Conservation (phyloP, 2,797 vertebrate species). For the Propithecus deckenii region DNA sequence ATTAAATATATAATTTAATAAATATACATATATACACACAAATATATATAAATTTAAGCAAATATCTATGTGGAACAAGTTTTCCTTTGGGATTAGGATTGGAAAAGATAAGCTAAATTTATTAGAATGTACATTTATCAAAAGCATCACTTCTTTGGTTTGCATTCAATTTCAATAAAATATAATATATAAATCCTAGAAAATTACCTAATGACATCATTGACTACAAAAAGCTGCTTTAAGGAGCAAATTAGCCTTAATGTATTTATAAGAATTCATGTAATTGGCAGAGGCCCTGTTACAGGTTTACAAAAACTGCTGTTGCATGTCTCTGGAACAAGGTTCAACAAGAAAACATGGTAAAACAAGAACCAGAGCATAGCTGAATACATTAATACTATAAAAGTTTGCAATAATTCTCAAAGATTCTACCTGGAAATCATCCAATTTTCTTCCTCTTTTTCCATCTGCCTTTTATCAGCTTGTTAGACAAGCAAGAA, state of each 20-base stretch:
- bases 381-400: background rate
- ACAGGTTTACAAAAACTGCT: background rate
- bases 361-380: background rate
- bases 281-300: background rate
- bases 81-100: background rate
- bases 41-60: background rate
- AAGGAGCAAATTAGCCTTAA: background rate
- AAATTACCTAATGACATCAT: background rate
- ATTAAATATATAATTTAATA: background rate
- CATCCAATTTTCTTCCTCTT: background rate
- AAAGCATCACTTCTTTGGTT: background rate
- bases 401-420: background rate
- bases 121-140: background rate
- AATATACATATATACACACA: background rate
- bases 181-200: background rate
- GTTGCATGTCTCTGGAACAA: background rate
- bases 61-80: background rate
- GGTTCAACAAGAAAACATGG: background rate
- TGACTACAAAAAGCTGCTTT: background rate
- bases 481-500: background rate
- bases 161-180: background rate
- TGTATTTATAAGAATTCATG: background rate
- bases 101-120: background rate
- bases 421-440: background rate
- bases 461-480: conserved; percentile 28